Conservation (phyloP, 2,113 vertebrate genomes). For the Athene cunicularia region DNA sequence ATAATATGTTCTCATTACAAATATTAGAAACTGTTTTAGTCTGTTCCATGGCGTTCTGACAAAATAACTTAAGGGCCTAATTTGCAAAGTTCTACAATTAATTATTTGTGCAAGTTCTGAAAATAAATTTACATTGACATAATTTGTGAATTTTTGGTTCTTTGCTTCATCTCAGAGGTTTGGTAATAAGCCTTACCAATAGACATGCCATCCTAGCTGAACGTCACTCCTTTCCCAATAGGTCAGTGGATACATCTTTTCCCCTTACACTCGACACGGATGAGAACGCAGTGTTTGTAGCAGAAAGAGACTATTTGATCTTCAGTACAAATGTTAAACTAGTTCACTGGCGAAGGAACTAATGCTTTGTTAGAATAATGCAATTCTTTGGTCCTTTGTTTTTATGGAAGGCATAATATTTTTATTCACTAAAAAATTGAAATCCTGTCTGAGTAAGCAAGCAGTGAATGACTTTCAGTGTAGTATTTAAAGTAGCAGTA, state of each 20-base stretch:
- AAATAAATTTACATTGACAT: slow-evolving; percentile 68
- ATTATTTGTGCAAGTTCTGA: slow-evolving; percentile 74
- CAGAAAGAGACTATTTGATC: slow-evolving; percentile 34
- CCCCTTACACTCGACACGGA: slow-evolving; percentile 18
- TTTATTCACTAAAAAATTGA: slow-evolving; percentile 58
- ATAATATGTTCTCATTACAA: slow-evolving; percentile 79
- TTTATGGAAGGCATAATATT: slow-evolving; percentile 77
- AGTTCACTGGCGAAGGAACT: slow-evolving; percentile 49
- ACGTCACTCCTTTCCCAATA: slow-evolving; percentile 53
- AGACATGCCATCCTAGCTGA: slow-evolving; percentile 69
- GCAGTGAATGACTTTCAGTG: slow-evolving; percentile 68
- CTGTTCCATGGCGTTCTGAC: slow-evolving; percentile 70
- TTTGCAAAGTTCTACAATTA: slow-evolving; percentile 71
- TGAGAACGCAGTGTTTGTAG: slow-evolving; percentile 40
- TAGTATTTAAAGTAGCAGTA: slow-evolving; percentile 60
- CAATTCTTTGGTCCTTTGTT: slow-evolving; percentile 80
- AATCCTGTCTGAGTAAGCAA: slow-evolving; percentile 64
- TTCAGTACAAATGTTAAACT: slow-evolving; percentile 14
- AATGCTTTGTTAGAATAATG: slow-evolving; percentile 68
- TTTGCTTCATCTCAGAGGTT: slow-evolving; percentile 78
- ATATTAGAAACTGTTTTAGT: slow-evolving; percentile 77
- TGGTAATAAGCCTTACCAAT: slow-evolving; percentile 84
- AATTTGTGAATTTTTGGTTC: slow-evolving; percentile 78
- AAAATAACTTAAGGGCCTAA: slow-evolving; percentile 77
- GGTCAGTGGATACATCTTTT: slow-evolving; percentile 31